These are phyloP conservation scores for Pagrus major DNA, from an alignment of 2,113 vertebrate genomes.

Conservation along the genomic window DNA sequence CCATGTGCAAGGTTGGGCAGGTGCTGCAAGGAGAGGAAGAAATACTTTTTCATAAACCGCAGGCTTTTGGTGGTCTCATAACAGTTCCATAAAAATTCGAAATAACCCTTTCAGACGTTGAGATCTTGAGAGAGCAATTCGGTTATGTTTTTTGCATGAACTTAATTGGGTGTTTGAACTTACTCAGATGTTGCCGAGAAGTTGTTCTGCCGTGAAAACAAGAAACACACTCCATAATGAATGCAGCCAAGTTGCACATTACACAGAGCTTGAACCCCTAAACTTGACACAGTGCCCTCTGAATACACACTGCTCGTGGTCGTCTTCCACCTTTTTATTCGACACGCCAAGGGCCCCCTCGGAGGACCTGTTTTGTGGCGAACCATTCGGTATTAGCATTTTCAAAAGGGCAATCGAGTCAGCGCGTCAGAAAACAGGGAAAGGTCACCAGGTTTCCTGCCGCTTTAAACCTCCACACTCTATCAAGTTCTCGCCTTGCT, in stretches of 20 bases:
- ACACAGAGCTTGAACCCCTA: slow-evolving; percentile 46
- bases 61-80: slow-evolving; percentile 25
- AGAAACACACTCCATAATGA: neutral
- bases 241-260: slow-evolving; percentile 27
- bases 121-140: neutral
- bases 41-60: slow-evolving; percentile 32
- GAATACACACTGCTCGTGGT: slow-evolving; percentile 61
- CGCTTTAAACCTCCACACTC: slow-evolving; percentile 77
- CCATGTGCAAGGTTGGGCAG: slow-evolving; percentile 22
- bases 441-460: slow-evolving; percentile 85
- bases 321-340: slow-evolving; percentile 60
- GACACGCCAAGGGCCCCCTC: slow-evolving; percentile 68
- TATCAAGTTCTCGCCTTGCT: slow-evolving; percentile 73
- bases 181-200: slow-evolving; percentile 22
- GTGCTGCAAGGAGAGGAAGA: slow-evolving; percentile 13
- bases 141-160: neutral
- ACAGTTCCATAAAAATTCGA: slow-evolving; percentile 11
- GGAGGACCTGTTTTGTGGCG: slow-evolving; percentile 74
- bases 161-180: slow-evolving; percentile 32
- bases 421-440: slow-evolving; percentile 78
- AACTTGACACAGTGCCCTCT: slow-evolving; percentile 62
- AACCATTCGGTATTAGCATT: slow-evolving; percentile 82
- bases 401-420: slow-evolving; percentile 84
- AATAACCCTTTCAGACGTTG: slow-evolving; percentile 35
- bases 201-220: neutral